Evolutionary conservation across 2,113 vertebrate genomes (phyloP).

Genomic region (Otocyon megalotis): DNA sequence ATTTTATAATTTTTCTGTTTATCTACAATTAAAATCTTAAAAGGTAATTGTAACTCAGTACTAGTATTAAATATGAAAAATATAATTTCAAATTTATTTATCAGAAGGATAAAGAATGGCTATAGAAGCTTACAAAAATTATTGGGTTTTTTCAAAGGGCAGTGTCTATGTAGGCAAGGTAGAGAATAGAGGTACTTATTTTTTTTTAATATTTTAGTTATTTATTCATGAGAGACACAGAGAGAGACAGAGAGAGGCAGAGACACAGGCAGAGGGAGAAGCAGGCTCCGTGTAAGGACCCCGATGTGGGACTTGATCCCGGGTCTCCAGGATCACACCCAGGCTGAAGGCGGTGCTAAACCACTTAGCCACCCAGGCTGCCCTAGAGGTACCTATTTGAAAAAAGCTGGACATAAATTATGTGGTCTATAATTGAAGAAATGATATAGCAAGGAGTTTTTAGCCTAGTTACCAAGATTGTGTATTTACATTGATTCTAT

Average conservation of each 20-base stretch:
- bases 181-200: background rate
- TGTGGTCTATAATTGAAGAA: slow-evolving; percentile 31
- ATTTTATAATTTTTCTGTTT: slow-evolving; percentile 26
- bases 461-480: background rate
- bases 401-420: background rate
- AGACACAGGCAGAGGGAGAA: too few relatives aligned
- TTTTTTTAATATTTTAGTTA: background rate
- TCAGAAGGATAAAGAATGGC: slow-evolving; percentile 9
- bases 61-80: background rate
- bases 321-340: too few relatives aligned
- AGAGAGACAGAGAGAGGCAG: too few relatives aligned
- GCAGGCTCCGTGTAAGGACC: too few relatives aligned
- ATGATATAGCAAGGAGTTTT: background rate
- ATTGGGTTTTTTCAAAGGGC: background rate
- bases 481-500: slow-evolving; percentile 44
- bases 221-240: too few relatives aligned
- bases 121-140: background rate
- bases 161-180: background rate
- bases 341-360: too few relatives aligned
- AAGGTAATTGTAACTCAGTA: background rate
- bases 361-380: too few relatives aligned
- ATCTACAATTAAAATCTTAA: slow-evolving; percentile 38
- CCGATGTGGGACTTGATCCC: too few relatives aligned
- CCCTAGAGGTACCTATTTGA: background rate
- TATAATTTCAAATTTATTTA: background rate